Evolutionary conservation across 2,113 vertebrate genomes (phyloP).

Genomic region (Steatornis caripensis): DNA sequence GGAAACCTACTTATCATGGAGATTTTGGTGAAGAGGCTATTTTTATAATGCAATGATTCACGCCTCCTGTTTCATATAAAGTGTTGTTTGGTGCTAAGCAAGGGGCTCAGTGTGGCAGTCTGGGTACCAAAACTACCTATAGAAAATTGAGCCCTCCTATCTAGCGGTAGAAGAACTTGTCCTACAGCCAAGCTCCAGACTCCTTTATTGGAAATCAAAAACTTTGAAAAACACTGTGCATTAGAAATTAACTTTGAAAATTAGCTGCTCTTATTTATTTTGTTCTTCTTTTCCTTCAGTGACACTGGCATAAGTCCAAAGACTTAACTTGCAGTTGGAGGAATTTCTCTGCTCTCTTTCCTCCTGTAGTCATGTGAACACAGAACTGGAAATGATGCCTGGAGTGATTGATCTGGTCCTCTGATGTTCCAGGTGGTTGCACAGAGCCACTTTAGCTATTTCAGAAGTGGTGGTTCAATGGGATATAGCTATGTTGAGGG

Average conservation of each 20-base stretch:
- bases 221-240: neutral
- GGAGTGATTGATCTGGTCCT: neutral
- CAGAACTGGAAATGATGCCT: neutral
- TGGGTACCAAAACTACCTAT: neutral
- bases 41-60: conserved; percentile 43
- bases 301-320: neutral
- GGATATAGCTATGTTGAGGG: neutral
- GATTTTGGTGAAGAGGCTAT: neutral
- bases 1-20: neutral
- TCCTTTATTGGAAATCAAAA: neutral
- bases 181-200: neutral
- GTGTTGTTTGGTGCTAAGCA: neutral
- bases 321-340: neutral
- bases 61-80: conserved; percentile 18
- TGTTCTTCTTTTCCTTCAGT: neutral
- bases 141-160: neutral
- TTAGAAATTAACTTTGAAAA: neutral
- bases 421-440: neutral
- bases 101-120: neutral
- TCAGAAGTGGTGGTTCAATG: neutral
- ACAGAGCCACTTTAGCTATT: neutral
- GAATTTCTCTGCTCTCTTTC: neutral
- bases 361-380: neutral
- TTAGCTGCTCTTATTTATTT: neutral
- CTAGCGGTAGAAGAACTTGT: neutral